Evolutionary conservation across 2,888 invertebrate genomes (phyloP).

Genomic region (Phytoseiulus persimilis): DNA sequence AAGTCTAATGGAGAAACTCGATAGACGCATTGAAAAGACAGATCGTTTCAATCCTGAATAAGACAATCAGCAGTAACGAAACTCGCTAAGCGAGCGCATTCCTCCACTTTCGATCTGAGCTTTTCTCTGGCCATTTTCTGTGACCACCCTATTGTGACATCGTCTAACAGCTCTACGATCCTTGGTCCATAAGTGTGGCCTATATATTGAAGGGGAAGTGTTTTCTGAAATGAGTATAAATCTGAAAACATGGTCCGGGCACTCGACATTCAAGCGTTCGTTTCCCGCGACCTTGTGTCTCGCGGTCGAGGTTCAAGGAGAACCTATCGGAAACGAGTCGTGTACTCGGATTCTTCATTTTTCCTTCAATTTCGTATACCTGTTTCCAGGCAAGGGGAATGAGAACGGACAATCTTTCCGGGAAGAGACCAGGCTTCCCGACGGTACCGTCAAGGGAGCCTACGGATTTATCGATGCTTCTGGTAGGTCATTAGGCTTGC

Average conservation of each 20-base stretch:
- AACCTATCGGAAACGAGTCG: no score
- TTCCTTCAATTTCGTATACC: neutral
- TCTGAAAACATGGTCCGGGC: no score
- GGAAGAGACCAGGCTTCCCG: conserved; percentile 45
- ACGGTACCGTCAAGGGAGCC: conserved; percentile 46
- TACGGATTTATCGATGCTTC: conserved; percentile 46
- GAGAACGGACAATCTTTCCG: conserved; percentile 46
- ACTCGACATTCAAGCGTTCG: no score
- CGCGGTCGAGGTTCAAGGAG: no score
- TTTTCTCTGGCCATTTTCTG: neutral
- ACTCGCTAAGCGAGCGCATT: neutral
- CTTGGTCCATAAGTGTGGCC: no score
- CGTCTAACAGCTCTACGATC: no score
- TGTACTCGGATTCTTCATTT: no score
- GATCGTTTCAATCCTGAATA: neutral
- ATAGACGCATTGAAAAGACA: neutral
- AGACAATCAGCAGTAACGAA: neutral
- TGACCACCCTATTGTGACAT: neutral
- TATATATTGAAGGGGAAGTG: no score
- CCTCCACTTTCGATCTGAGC: neutral
- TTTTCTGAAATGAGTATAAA: no score
- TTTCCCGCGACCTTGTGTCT: no score
- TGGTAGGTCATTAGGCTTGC: conserved; percentile 38
- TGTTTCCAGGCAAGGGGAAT: conserved; percentile 41
- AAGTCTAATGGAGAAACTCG: neutral